Evolutionary conservation across 1,140 invertebrate genomes (phyloP).

Genomic region (Frieseomelitta varia): DNA sequence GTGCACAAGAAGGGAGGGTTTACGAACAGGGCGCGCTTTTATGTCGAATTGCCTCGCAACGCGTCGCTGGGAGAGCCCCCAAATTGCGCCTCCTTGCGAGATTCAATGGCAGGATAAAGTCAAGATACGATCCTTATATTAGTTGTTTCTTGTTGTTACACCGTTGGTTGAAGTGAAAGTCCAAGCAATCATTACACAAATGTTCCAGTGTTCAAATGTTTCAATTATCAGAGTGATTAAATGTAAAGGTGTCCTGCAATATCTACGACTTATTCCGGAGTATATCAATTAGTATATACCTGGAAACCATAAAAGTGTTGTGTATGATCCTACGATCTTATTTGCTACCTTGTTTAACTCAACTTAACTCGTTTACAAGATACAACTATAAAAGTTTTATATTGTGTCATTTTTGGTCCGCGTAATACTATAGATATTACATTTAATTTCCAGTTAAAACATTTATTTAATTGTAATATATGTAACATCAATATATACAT

Average conservation of each 20-base stretch:
- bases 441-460: too few relatives aligned
- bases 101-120: constrained; percentile 57
- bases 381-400: neutral
- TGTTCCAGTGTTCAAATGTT: too few relatives aligned
- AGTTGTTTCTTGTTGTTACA: constrained; percentile 10
- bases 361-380: neutral
- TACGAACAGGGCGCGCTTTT: constrained; percentile 12
- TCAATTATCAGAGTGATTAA: too few relatives aligned
- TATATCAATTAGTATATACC: too few relatives aligned
- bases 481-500: too few relatives aligned
- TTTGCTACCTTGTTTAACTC: neutral
- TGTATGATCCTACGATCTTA: neutral
- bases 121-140: constrained; percentile 32
- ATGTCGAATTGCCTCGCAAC: constrained; percentile 24
- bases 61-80: neutral
- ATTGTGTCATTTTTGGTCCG: too few relatives aligned
- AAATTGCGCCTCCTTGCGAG: constrained; percentile 19
- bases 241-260: too few relatives aligned
- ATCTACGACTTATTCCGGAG: too few relatives aligned
- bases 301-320: neutral
- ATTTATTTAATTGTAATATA: too few relatives aligned
- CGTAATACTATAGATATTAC: too few relatives aligned
- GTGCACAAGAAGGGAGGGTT: neutral
- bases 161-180: constrained; percentile 43
- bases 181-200: neutral